Base-by-base conservation (phyloP, 2,113 vertebrate species). In the Rhinopomastus cyanomelas region DNA sequence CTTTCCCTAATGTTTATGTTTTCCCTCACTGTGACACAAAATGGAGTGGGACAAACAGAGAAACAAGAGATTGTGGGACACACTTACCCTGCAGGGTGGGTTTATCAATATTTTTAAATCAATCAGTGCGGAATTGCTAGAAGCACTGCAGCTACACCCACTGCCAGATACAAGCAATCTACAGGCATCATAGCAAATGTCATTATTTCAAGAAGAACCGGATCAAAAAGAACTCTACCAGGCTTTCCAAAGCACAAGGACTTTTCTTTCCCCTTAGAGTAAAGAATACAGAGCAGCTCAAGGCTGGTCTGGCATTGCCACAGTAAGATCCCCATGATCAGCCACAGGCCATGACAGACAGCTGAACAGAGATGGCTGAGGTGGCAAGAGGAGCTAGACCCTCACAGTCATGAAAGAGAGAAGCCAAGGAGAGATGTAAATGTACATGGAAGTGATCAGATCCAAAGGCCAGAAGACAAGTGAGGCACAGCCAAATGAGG, bases 401-500 rank as follows among this genome's bases (percentile, higher is more conserved):
- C 57, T 57, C 17, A 51, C 39, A 53, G 27, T 6, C 48, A 18
- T 2, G 20, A 39, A 55, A 81, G 85, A 59, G 46, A 77, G 42
- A 85, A 85, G 32, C 51, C 65, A 86, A 74, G 60, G 22, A 85
- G 37, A 73, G 29, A 85, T 85, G 68, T 57, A 88, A 94, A 52
- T 48, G 72, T 66, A 76, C 66, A n/a, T 92, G 68, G 77, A 87
- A 81, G 32, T 18, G 53, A 92, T 88, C 61, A 88, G 76, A 94
- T 76, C 19, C 71, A 82, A 66, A 95, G 80, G 30, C 36, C 69
- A 86, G 77, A 79, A 93, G 62, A 92, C 66, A 91, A 91, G 89
- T 72, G 76, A 91, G 49, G 57, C 68, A 57, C 32, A 83, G 80
- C 83, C 88, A 94, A 95, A 94, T 72, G 91, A 89, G 42, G 80